Base-by-base conservation (phyloP, 2,888 invertebrate genomes). In the Ctena decussata region DNA sequence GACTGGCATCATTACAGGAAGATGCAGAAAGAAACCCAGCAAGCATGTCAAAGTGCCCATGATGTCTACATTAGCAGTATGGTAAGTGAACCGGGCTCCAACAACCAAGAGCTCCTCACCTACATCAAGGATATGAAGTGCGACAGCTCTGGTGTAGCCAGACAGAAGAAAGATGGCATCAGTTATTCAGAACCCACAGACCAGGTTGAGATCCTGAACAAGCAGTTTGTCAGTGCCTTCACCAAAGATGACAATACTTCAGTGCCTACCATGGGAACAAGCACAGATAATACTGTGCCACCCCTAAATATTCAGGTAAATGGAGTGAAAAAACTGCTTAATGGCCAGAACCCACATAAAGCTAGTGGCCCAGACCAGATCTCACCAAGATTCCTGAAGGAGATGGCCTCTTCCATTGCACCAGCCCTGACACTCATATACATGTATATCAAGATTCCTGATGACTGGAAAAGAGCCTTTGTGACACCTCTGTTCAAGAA, bases 401-500 rank as follows among this genome's bases (percentile, higher is more conserved):
- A 71, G 27, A 37, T 71, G 39, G 39, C 37, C 2, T 24, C 71
- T 37, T n/a, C n/a, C n/a, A 71, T 71, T 24, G 35, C 39, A 1
- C 6, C 71, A 6, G 41, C 41, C 39, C 39, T 71, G 3, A 37
- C 37, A 18, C 15, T 41, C 8, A 37, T 37, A n/a, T 39, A 41
- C n/a, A 24, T 37, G 5, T n/a, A 41, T n/a, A 39, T 35, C 12
- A 5, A n/a, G 37, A 12, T 71, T n/a, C 71, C 39, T 11, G 6
- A 37, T 37, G 41, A 41, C n/a, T 71, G 71, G 71, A 71, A 71
- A 21, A 37, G 71, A 37, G 71, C 71, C 71, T 11, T 3, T 21
- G n/a, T 71, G 3, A 41, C 71, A 12, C 71, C 71, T 11, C 12
- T 71, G 37, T 71, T n/a, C 39, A 71, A 71, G 71, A 71, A 71